These are phyloP conservation scores for Venustaconcha ellipsiformis DNA, from an alignment of 1,140 invertebrate genomes.

Conservation along the genomic window DNA sequence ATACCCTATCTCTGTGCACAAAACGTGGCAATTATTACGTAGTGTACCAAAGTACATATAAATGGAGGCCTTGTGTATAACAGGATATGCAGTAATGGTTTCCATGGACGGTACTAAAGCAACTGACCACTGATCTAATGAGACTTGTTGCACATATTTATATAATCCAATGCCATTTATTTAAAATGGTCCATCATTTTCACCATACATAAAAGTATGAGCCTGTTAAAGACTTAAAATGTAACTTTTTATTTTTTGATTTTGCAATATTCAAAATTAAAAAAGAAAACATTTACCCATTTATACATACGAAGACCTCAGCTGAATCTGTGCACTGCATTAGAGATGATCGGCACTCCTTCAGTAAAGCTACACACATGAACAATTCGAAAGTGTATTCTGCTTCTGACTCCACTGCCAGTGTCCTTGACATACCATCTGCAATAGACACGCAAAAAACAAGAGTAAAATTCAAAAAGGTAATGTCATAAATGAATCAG, in stretches of 20 bases:
- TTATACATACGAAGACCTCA: constrained; percentile 55
- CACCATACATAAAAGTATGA: no score
- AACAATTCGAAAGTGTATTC: constrained; percentile 67
- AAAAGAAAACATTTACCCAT: constrained; percentile 40
- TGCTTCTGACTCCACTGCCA: constrained; percentile 34
- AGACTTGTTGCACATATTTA: no score
- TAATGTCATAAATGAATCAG: background rate
- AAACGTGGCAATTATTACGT: no score
- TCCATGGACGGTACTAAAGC: no score
- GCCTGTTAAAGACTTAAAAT: no score
- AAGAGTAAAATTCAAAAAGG: background rate
- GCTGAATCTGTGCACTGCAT: constrained; percentile 58
- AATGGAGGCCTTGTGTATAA: no score
- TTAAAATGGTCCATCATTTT: no score
- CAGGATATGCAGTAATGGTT: no score
- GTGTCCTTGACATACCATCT: constrained; percentile 57
- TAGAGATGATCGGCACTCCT: constrained; percentile 49
- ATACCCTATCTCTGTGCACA: background rate
- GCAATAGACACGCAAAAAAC: constrained; percentile 12
- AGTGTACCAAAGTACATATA: no score
- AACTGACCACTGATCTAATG: no score
- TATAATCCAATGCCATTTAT: no score
- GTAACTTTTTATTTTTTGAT: no score
- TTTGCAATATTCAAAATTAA: background rate
- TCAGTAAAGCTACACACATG: constrained; percentile 63